Evolutionary conservation across 2,113 vertebrate genomes (phyloP).

Genomic region (Triplophysa rosa): DNA sequence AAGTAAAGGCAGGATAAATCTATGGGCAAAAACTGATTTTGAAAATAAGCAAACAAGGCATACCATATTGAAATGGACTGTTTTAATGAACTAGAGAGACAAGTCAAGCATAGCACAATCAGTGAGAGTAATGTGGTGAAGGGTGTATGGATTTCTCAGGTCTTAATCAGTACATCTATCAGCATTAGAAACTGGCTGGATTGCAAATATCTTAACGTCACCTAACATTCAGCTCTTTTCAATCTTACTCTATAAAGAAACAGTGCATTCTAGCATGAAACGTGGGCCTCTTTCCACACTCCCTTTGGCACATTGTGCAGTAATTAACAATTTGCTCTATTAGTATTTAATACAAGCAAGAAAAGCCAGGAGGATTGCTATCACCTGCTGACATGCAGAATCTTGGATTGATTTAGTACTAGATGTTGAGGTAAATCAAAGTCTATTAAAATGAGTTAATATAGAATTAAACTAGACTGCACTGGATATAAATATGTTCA

Average conservation of each 20-base stretch:
- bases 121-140: conserved; percentile 9
- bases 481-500: conserved; percentile 13
- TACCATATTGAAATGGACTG: neutral
- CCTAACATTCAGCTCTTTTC: neutral
- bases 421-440: conserved; percentile 45
- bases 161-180: conserved; percentile 50
- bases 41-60: neutral
- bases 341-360: conserved; percentile 21
- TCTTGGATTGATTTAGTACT: conserved; percentile 32
- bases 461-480: conserved; percentile 27
- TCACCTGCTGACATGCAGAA: conserved; percentile 13
- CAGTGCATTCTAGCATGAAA: neutral
- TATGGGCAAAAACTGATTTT: neutral
- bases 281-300: conserved; percentile 4
- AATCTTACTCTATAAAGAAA: conserved; percentile 55
- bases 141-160: neutral
- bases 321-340: conserved; percentile 38
- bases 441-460: conserved; percentile 35
- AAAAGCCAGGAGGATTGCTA: conserved; percentile 34
- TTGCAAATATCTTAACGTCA: conserved; percentile 45
- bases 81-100: conserved; percentile 10
- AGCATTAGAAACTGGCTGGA: conserved; percentile 43
- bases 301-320: conserved; percentile 4
- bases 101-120: conserved; percentile 20
- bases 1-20: neutral